Evolutionary conservation across 1,140 invertebrate genomes (phyloP).

Genomic region (Ips typographus): DNA sequence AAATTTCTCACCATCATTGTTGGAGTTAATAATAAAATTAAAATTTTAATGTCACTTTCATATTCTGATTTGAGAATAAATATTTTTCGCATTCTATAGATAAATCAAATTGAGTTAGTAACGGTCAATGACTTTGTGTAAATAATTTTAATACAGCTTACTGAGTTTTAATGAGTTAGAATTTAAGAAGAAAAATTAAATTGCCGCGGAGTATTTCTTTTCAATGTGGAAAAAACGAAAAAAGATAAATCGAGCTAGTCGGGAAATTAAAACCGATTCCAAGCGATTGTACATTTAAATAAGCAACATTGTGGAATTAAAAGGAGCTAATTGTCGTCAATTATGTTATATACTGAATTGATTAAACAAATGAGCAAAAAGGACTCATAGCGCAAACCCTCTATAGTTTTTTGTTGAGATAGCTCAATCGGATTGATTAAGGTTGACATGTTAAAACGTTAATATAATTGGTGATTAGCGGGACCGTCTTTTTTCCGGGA

Average conservation of each 20-base stretch:
- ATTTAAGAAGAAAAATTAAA: neutral
- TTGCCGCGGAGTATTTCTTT: neutral
- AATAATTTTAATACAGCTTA: too few relatives aligned
- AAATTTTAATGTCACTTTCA: too few relatives aligned
- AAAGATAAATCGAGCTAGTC: conserved; percentile 5
- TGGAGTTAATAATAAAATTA: too few relatives aligned
- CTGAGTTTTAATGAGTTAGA: too few relatives aligned
- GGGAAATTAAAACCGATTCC: conserved; percentile 12
- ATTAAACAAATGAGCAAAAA: too few relatives aligned
- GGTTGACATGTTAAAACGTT: neutral
- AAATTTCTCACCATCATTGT: too few relatives aligned
- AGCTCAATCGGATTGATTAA: neutral
- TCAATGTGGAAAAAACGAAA: neutral
- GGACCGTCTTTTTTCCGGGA: neutral
- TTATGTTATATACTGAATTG: neutral
- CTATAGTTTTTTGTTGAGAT: neutral
- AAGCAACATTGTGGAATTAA: conserved; percentile 7
- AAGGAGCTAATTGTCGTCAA: neutral
- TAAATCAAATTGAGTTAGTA: too few relatives aligned
- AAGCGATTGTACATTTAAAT: conserved; percentile 13
- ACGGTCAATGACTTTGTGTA: too few relatives aligned
- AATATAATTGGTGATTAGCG: conserved; percentile 7
- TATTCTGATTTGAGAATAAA: too few relatives aligned
- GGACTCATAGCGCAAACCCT: neutral
- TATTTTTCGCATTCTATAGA: too few relatives aligned